Percentiles rank a stretch among this genome's conserved stretches.
These are phyloP conservation scores for Berghia stephanieae DNA, from an alignment of 1,140 invertebrate species.

Conservation along the genomic window DNA sequence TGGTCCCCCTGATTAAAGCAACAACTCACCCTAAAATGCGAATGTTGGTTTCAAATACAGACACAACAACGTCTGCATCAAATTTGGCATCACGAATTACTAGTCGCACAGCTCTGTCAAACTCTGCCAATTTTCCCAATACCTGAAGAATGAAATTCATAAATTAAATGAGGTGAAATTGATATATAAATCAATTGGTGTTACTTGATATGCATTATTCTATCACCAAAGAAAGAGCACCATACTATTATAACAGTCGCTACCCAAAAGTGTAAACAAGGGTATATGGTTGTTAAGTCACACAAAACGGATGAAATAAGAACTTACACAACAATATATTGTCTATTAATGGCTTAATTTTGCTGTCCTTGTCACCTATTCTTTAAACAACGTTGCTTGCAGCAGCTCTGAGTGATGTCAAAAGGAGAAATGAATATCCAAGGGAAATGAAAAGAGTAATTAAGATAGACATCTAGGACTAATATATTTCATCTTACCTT, in stretches of 20 bases:
- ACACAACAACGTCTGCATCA: conserved; percentile 94
- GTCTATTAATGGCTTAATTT: too few species aligned
- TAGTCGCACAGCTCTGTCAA: conserved; percentile 88
- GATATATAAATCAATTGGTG: not conserved
- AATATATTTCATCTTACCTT: too few species aligned
- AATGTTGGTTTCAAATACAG: conserved; percentile 99
- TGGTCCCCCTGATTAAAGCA: too few species aligned
- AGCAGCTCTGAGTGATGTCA: too few species aligned
- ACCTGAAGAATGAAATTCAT: conserved; percentile 68
- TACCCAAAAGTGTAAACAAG: not conserved
- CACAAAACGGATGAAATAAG: not conserved
- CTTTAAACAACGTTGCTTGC: too few species aligned
- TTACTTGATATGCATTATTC: not conserved
- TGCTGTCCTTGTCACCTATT: too few species aligned
- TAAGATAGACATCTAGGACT: too few species aligned
- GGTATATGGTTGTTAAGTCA: not conserved
- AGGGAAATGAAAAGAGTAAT: too few species aligned
- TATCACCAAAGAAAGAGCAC: not conserved
- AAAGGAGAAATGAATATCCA: too few species aligned
- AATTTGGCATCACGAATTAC: conserved; percentile 83
- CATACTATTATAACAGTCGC: not conserved
- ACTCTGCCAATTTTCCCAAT: conserved; percentile 91
- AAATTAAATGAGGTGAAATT: not conserved
- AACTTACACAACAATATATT: not conserved
- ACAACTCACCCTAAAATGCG: conserved; percentile 87